Evolutionary conservation across 2,797 vertebrate species (phyloP).

Genomic region (Oryzias dopingdopingensis): DNA sequence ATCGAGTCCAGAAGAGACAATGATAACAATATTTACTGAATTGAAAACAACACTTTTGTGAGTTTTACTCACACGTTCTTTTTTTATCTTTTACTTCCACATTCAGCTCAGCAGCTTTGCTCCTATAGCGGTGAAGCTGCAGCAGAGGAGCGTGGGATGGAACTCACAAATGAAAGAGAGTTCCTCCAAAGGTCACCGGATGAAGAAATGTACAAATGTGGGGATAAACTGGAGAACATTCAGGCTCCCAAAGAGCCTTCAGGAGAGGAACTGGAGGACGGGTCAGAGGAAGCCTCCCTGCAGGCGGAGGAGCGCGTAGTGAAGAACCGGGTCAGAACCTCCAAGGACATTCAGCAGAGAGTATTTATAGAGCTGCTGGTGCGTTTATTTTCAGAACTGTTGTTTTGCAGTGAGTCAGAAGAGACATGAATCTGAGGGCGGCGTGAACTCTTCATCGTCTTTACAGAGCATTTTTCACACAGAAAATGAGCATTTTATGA

Average conservation of each 20-base stretch:
- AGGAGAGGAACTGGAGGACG: constrained; percentile 6
- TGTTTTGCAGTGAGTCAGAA: constrained; percentile 42
- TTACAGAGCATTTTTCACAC: no score
- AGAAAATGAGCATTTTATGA: no score
- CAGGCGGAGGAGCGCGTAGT: background rate
- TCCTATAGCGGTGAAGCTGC: no score
- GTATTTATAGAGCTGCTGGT: constrained; percentile 25
- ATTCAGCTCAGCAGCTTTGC: no score
- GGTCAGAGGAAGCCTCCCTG: background rate
- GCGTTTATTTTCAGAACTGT: constrained; percentile 30
- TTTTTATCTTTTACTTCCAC: no score
- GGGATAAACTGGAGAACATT: background rate
- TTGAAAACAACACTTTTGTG: no score
- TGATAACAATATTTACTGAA: no score
- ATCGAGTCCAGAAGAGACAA: no score
- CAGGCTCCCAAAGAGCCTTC: background rate
- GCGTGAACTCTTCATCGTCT: no score
- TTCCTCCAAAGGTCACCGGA: background rate
- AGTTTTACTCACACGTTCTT: no score
- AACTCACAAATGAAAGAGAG: background rate
- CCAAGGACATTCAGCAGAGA: constrained; percentile 17
- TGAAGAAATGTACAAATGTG: constrained; percentile 8
- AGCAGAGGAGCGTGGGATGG: background rate
- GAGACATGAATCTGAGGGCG: background rate
- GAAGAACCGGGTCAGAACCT: constrained; percentile 31